These are phyloP conservation scores for Thryonomys swinderianus DNA, from an alignment of 2,113 vertebrate species.

Conservation along the genomic window DNA sequence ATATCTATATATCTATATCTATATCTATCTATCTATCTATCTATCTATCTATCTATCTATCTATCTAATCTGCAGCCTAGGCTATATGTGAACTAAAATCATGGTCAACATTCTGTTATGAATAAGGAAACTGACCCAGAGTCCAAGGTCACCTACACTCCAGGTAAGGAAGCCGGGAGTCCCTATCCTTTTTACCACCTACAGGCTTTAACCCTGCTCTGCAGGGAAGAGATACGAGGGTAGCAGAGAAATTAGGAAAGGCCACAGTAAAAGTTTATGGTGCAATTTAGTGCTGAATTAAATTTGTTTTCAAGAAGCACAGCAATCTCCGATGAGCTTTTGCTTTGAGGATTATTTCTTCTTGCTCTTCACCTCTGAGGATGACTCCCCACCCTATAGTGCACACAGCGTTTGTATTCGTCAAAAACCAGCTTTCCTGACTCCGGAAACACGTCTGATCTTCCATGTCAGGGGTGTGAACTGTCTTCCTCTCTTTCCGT, in stretches of 20 bases:
- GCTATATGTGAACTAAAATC: neutral
- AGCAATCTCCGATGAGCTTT: neutral
- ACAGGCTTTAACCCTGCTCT: neutral
- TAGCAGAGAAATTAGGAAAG: neutral
- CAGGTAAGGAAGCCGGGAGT: neutral
- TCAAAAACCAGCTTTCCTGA: accelerated
- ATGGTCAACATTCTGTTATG: neutral
- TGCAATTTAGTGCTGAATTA: neutral
- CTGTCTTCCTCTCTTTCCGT: neutral
- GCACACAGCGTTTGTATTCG: neutral
- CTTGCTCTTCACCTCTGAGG: neutral
- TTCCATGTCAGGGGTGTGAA: neutral
- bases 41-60: no score
- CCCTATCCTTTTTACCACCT: neutral
- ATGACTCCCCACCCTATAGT: neutral
- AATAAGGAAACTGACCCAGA: neutral
- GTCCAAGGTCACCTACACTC: neutral
- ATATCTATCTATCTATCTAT: no score
- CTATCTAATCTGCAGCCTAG: neutral
- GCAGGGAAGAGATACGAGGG: neutral
- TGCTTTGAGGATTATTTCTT: slow-evolving; percentile 47
- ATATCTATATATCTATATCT: no score
- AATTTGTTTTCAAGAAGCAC: slow-evolving; percentile 36
- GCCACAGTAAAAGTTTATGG: neutral
- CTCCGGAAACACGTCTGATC: neutral